Conservation (phyloP, 1,140 invertebrate species). For the Nylanderia fulva region DNA sequence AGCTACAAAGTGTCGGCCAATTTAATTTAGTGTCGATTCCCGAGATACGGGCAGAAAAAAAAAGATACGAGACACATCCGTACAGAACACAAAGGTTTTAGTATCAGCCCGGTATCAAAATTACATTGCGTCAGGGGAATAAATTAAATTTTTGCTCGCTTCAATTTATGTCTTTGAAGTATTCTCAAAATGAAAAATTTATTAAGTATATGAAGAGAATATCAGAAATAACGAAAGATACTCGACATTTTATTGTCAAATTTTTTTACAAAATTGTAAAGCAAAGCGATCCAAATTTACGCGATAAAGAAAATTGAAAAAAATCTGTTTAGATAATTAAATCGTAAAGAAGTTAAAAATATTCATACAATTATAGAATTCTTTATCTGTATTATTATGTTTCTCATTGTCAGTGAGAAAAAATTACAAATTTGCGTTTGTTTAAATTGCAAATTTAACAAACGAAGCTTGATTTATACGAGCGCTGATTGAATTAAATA, state of each 20-base stretch:
- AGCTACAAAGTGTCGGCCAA: slow-evolving; percentile 67
- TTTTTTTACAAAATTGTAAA: neutral
- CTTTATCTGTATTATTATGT: neutral
- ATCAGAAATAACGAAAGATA: neutral
- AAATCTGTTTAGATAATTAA: neutral
- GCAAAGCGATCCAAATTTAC: neutral
- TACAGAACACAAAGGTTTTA: slow-evolving; percentile 68
- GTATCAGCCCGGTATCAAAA: slow-evolving; percentile 72
- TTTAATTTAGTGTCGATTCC: slow-evolving; percentile 56
- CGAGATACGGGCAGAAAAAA: slow-evolving; percentile 21
- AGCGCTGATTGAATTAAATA: neutral
- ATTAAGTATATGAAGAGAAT: neutral
- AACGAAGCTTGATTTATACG: neutral
- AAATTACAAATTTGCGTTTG: too few species aligned
- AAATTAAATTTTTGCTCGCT: slow-evolving; percentile 73
- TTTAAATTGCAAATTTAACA: too few species aligned
- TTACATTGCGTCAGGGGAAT: slow-evolving; percentile 74
- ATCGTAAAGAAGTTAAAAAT: neutral
- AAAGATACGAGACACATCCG: slow-evolving; percentile 60
- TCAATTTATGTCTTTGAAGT: neutral
- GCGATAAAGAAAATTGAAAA: neutral
- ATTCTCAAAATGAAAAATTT: slow-evolving; percentile 11
- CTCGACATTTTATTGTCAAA: too few species aligned
- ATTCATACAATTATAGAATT: neutral
- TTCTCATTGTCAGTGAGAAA: neutral